These are phyloP conservation scores for Galeopsomyia nigrocyanea DNA, from an alignment of 2,888 invertebrate genomes.

Conservation along the genomic window DNA sequence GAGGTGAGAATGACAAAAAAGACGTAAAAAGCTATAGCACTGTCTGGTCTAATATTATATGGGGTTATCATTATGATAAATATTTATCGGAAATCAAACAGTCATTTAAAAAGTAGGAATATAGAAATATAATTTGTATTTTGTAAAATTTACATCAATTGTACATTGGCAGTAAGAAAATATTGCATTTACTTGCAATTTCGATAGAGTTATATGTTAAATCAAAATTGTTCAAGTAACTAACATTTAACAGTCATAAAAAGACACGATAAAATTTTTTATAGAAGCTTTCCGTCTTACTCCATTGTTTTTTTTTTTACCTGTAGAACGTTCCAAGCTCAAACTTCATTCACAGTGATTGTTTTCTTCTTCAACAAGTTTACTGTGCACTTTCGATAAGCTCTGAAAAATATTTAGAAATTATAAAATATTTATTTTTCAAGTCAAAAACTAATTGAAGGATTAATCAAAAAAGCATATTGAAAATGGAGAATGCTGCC, in stretches of 20 bases:
- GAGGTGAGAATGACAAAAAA: too few species aligned
- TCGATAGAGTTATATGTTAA: not conserved
- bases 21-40: too few species aligned
- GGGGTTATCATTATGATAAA: too few species aligned
- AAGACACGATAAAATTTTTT: slow-evolving; percentile 17
- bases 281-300: slow-evolving; percentile 7
- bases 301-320: slow-evolving; percentile 11
- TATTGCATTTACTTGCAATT: slow-evolving; percentile 32
- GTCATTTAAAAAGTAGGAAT: slow-evolving; percentile 3
- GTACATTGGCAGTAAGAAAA: slow-evolving; percentile 22
- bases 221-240: slow-evolving; percentile 19
- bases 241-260: slow-evolving; percentile 31
- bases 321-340: not conserved
- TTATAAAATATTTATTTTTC: not conserved
- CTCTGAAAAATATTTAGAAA: slow-evolving; percentile 66
- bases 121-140: slow-evolving; percentile 26
- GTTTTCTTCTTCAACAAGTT: slow-evolving; percentile 65
- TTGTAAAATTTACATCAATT: slow-evolving; percentile 22
- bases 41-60: too few species aligned
- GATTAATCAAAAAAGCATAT: too few species aligned
- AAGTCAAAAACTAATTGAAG: not conserved
- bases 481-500: too few species aligned
- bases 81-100: too few species aligned
- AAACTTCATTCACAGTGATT: slow-evolving; percentile 17
- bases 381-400: slow-evolving; percentile 70